Percentiles rank a stretch among this genome's conserved stretches.
These are phyloP conservation scores for Campoletis sonorensis DNA, from an alignment of 1,140 invertebrate species.

Conservation along the genomic window DNA sequence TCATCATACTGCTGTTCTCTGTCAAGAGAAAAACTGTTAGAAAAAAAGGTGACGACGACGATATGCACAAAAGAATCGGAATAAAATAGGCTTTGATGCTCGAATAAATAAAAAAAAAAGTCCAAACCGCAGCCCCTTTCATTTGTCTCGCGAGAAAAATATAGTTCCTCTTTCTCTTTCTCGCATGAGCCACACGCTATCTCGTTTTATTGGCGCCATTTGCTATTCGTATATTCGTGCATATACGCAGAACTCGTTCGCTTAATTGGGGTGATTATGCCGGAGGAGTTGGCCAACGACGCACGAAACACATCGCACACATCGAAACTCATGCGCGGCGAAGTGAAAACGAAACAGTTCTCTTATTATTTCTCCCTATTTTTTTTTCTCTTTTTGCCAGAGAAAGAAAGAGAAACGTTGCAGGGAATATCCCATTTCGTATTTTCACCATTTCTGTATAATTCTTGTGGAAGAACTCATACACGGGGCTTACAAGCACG, in stretches of 20 bases:
- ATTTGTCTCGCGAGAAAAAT: constrained; percentile 40
- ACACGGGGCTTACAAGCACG: constrained; percentile 27
- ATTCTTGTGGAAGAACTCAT: constrained; percentile 42
- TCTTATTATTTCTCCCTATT: too few relatives aligned
- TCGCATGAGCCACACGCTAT: constrained; percentile 32
- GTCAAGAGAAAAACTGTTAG: too few relatives aligned
- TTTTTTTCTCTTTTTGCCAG: neutral
- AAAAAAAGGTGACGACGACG: too few relatives aligned
- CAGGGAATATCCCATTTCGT: constrained; percentile 38
- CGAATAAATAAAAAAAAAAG: constrained; percentile 15
- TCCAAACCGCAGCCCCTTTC: constrained; percentile 35
- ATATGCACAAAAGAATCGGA: neutral
- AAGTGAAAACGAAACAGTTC: constrained; percentile 4
- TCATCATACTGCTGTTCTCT: too few relatives aligned
- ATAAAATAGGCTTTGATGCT: neutral
- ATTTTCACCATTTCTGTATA: constrained; percentile 42
- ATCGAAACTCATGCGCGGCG: neutral
- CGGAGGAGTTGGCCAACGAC: constrained; percentile 32
- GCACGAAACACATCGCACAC: constrained; percentile 1
- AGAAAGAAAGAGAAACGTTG: constrained; percentile 30
- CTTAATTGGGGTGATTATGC: constrained; percentile 62
- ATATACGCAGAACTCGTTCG: constrained; percentile 62
- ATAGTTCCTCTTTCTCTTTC: neutral
- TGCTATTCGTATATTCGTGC: neutral
- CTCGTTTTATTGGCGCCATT: constrained; percentile 53